These are phyloP conservation scores for Latheticus oryzae DNA, from an alignment of 2,888 invertebrate species.

Conservation along the genomic window DNA sequence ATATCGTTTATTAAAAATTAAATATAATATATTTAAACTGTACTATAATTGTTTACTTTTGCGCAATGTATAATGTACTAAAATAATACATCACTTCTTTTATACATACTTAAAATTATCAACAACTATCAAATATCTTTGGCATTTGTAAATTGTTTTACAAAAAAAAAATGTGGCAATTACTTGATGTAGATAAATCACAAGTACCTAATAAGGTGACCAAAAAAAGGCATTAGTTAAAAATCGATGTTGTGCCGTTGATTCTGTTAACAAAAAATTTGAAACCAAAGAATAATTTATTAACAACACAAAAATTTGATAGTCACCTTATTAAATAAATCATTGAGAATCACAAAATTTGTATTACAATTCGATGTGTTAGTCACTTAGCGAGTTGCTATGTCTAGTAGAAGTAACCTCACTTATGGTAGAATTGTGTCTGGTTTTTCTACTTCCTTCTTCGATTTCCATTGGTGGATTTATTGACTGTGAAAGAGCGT, in stretches of 20 bases:
- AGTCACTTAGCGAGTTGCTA: conserved; percentile 73
- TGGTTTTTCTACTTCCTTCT: conserved; percentile 82
- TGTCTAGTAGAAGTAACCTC: conserved; percentile 69
- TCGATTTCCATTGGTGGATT: conserved; percentile 77
- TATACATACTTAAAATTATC: conserved; percentile 38
- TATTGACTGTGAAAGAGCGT: conserved; percentile 85
- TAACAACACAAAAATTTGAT: conserved; percentile 18
- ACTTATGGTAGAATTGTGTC: conserved; percentile 82
- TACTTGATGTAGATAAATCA: conserved; percentile 43
- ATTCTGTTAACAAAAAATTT: conserved; percentile 7
- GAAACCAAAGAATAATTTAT: conserved; percentile 7
- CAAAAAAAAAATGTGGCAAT: conserved; percentile 47
- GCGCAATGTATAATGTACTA: conserved; percentile 42
- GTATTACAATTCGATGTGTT: conserved; percentile 48
- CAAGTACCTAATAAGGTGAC: conserved; percentile 47
- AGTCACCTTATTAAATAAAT: conserved; percentile 44
- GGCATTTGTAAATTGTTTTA: conserved; percentile 55
- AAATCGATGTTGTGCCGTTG: conserved; percentile 25
- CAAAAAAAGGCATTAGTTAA: conserved; percentile 17
- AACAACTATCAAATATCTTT: conserved; percentile 55
- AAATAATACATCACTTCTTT: conserved; percentile 42
- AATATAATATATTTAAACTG: conserved; percentile 41
- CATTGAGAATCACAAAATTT: conserved; percentile 42
- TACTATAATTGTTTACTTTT: conserved; percentile 35
- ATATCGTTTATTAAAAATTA: conserved; percentile 57